These are phyloP conservation scores for Parthenolecanium corni DNA, from an alignment of 2,888 invertebrate genomes.

Conservation along the genomic window DNA sequence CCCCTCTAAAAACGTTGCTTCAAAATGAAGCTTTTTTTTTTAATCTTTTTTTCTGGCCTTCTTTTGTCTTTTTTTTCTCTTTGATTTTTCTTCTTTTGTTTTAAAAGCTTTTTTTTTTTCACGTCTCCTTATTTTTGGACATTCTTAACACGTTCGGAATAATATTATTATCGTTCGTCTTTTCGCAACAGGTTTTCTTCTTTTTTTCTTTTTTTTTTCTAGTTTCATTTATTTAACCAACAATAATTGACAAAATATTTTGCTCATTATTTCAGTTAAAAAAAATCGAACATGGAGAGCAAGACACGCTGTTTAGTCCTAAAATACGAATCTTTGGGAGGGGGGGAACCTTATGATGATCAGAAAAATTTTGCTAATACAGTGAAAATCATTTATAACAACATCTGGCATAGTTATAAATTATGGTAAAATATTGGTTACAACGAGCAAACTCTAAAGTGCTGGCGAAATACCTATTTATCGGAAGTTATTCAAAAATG, in stretches of 20 bases:
- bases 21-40: background rate
- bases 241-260: background rate
- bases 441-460: too few relatives aligned
- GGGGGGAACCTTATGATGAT: too few relatives aligned
- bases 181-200: background rate
- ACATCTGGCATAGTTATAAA: too few relatives aligned
- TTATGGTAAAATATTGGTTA: too few relatives aligned
- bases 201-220: background rate
- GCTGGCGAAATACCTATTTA: too few relatives aligned
- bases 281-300: too few relatives aligned
- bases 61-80: background rate
- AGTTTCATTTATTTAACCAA: background rate
- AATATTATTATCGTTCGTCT: background rate
- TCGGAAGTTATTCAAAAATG: too few relatives aligned
- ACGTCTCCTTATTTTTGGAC: background rate
- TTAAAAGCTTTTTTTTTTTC: background rate
- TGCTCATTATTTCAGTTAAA: too few relatives aligned
- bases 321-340: too few relatives aligned
- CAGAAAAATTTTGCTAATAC: too few relatives aligned
- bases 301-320: too few relatives aligned
- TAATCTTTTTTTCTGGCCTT: background rate
- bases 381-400: too few relatives aligned
- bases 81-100: background rate
- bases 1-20: conserved; percentile 1
- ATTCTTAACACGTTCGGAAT: background rate